Percentiles rank a stretch among this genome's conserved stretches.
phyloP scores from a whole-genome alignment of 2,888 invertebrate species.

The Euproctis similis region DNA sequence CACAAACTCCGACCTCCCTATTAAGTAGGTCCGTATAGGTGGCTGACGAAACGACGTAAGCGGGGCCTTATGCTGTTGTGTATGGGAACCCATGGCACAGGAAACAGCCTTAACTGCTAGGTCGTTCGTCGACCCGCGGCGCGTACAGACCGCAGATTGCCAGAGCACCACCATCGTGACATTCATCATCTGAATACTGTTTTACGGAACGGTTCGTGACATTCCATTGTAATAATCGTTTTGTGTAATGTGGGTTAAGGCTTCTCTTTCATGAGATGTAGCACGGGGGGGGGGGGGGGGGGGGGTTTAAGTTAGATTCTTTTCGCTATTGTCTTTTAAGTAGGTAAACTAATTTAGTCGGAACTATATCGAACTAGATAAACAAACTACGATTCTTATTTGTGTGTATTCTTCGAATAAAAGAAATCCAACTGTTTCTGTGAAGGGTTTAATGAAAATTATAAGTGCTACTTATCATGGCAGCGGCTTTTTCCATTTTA shows the following conservation, averaged over 20 bases:
- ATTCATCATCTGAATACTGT: slow-evolving; percentile 66
- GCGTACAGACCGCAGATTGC: slow-evolving; percentile 53
- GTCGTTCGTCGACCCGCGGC: slow-evolving; percentile 67
- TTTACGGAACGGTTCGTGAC: slow-evolving; percentile 61
- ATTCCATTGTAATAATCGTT: slow-evolving; percentile 70
- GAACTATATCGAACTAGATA: no score
- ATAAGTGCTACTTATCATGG: no score
- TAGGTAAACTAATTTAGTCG: no score
- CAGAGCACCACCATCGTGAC: slow-evolving; percentile 52
- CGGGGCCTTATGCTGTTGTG: no score
- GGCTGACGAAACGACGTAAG: slow-evolving; percentile 28
- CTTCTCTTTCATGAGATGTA: slow-evolving; percentile 46
- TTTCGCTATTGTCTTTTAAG: slow-evolving; percentile 12
- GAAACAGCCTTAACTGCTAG: slow-evolving; percentile 53
- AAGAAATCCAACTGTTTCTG: no score
- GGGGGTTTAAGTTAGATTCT: slow-evolving; percentile 16
- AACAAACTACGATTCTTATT: no score
- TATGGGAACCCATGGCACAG: slow-evolving; percentile 30
- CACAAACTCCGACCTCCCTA: no score
- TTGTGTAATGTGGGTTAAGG: slow-evolving; percentile 68
- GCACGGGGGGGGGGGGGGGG: no score
- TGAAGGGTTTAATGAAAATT: no score
- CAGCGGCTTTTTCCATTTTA: no score
- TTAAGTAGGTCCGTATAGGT: no score
- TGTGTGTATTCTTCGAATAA: no score